phyloP scores from a whole-genome alignment of 2,797 vertebrate species.

The Crypturellus tataupa region DNA sequence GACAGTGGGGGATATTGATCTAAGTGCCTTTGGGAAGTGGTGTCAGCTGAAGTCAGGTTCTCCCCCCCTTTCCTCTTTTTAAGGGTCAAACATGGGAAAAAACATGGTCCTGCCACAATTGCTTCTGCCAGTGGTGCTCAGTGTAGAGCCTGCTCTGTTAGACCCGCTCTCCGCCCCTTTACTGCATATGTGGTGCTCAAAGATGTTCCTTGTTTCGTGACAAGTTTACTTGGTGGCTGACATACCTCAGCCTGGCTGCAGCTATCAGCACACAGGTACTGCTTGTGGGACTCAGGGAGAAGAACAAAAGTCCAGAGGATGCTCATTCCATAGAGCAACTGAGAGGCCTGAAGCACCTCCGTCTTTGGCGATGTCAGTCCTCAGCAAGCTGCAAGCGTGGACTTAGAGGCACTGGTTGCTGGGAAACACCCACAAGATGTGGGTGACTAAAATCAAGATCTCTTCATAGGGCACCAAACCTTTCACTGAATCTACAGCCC shows the following conservation, averaged over 20 bases:
- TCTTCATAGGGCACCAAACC: background rate
- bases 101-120: too few species aligned
- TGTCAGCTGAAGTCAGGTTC: too few species aligned
- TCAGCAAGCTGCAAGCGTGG: background rate
- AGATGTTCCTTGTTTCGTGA: too few species aligned
- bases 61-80: too few species aligned
- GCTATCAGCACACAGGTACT: background rate
- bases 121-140: background rate
- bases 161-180: too few species aligned
- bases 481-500: background rate
- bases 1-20: too few species aligned
- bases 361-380: background rate
- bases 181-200: too few species aligned
- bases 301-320: background rate
- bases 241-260: background rate
- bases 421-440: background rate
- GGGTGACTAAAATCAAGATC: background rate
- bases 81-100: too few species aligned
- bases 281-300: background rate
- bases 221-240: background rate
- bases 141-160: background rate
- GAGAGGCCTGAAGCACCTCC: background rate
- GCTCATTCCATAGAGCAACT: fast-evolving
- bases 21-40: too few species aligned
- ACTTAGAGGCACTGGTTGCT: background rate